A percentile compares a stretch with the other conserved stretches of the same genome.
These are phyloP conservation scores for Odobenus rosmarus DNA, from an alignment of 2,113 vertebrate genomes.

Conservation along the genomic window DNA sequence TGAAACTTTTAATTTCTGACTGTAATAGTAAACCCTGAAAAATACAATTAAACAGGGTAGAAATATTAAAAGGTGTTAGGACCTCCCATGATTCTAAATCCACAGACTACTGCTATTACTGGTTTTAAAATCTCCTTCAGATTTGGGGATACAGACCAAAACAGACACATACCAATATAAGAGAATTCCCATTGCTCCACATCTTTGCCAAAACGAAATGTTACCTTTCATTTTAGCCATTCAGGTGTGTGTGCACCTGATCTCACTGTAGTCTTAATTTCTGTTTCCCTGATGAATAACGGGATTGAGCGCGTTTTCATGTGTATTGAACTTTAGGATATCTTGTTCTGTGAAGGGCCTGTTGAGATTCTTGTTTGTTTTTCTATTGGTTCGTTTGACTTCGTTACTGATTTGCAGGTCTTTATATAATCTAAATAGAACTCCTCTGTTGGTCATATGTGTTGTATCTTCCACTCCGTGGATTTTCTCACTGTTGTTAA, in stretches of 20 bases:
- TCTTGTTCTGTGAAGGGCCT: background rate
- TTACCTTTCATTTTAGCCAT: background rate
- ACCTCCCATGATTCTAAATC: background rate
- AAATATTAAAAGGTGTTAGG: background rate
- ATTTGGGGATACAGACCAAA: background rate
- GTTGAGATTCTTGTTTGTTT: background rate
- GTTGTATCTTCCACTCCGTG: background rate
- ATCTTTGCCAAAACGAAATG: background rate
- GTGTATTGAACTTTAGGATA: background rate
- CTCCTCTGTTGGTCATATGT: background rate
- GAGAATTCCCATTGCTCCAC: background rate
- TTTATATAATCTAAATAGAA: background rate
- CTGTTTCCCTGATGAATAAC: background rate
- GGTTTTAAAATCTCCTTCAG: background rate
- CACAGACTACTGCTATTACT: background rate
- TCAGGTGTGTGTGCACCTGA: background rate
- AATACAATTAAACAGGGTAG: background rate
- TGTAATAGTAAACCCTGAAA: background rate
- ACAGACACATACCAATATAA: background rate
- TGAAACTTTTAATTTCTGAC: background rate
- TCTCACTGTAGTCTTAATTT: background rate
- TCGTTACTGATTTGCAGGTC: background rate
- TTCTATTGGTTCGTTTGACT: background rate
- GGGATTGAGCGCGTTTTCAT: background rate
- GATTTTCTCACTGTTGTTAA: background rate